phyloP scores from a whole-genome alignment of 2,113 vertebrate species.

The Psilopsiagon aymara region DNA sequence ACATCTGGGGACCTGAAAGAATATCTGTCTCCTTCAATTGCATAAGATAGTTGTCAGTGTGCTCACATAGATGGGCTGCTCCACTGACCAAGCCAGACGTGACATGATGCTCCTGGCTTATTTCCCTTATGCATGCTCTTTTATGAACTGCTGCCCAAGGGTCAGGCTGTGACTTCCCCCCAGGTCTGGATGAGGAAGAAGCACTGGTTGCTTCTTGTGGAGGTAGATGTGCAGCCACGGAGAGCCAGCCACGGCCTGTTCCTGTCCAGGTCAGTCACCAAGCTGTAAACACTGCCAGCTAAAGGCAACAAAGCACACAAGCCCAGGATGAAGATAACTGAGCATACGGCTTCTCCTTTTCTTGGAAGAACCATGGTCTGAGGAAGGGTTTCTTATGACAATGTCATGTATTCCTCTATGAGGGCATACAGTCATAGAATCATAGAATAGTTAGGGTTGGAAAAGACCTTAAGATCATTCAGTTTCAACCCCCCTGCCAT shows the following conservation, averaged over 20 bases:
- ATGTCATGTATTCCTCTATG: fast-evolving
- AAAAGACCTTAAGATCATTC: no score
- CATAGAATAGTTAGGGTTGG: no score
- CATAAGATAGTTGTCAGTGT: neutral
- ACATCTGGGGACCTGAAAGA: neutral
- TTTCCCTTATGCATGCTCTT: neutral
- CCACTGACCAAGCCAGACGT: neutral
- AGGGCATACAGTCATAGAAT: neutral
- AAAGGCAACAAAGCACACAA: neutral
- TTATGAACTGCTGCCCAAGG: neutral
- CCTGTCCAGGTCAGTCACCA: neutral
- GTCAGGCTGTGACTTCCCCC: neutral
- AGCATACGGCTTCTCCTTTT: neutral
- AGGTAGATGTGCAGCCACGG: neutral
- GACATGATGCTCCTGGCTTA: neutral
- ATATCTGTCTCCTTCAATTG: neutral
- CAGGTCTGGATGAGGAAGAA: neutral
- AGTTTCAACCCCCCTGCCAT: no score
- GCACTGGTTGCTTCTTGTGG: neutral
- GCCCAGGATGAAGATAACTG: neutral
- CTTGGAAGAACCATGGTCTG: neutral
- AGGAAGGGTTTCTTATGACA: neutral
- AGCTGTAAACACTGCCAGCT: neutral
- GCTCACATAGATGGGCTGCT: neutral
- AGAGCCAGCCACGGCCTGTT: neutral